Conservation (phyloP, 1,140 invertebrate species). For the Drosophila sturtevanti region DNA sequence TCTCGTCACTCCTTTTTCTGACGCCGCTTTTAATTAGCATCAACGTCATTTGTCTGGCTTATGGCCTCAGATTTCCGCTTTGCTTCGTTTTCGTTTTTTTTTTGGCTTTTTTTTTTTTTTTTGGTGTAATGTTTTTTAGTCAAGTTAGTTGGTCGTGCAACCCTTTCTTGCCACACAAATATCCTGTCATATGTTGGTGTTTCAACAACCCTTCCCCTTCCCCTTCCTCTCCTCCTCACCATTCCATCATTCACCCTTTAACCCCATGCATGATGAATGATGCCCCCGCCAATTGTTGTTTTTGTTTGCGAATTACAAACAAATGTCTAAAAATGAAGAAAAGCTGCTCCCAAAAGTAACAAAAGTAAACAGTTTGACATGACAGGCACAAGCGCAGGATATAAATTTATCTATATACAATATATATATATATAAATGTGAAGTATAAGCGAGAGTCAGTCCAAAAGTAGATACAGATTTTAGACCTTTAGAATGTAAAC, state of each 20-base stretch:
- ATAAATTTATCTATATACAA: background rate
- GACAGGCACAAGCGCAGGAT: constrained; percentile 28
- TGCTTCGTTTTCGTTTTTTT: constrained; percentile 8
- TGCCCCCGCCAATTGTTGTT: constrained; percentile 65
- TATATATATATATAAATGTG: too few relatives aligned
- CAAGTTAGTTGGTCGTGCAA: background rate
- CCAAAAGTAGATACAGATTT: too few relatives aligned
- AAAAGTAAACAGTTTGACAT: constrained; percentile 60
- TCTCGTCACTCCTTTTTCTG: constrained; percentile 19
- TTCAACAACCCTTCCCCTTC: constrained; percentile 4
- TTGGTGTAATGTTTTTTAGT: background rate
- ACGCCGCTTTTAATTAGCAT: constrained; percentile 72
- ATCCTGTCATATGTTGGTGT: constrained; percentile 71
- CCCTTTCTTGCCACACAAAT: constrained; percentile 49
- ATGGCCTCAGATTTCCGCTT: constrained; percentile 30
- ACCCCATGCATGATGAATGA: constrained; percentile 63
- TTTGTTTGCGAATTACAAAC: constrained; percentile 62
- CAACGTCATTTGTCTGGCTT: constrained; percentile 58
- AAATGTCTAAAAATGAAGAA: constrained; percentile 52
- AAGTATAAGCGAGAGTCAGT: background rate
- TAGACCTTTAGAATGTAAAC: too few relatives aligned
- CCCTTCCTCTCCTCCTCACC: too few relatives aligned
- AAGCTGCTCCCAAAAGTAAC: constrained; percentile 1
- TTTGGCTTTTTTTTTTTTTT: constrained; percentile 21
- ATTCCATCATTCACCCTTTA: background rate